Base-by-base conservation (phyloP, 2,113 vertebrate species). In the Catharus minimus region DNA sequence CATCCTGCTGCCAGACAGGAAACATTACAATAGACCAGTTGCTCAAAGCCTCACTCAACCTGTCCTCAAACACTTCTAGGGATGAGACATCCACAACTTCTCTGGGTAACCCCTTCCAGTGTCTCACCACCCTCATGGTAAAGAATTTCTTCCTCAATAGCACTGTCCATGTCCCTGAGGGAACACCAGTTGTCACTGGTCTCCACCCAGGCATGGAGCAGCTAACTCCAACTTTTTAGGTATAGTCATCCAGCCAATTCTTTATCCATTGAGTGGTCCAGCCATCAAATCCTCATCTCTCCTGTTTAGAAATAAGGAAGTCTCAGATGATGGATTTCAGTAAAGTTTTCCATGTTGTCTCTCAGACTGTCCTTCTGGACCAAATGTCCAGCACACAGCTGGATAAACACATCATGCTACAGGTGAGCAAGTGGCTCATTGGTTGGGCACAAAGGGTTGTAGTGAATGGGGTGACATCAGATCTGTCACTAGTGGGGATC, bases 161-260 rank as follows among this genome's bases (percentile, higher is more conserved):
- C 16, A 39, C 20, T 44, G 24, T 46, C 23, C 39, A 12, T 30
- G n/a, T 58, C 24, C 28, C 60, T 11, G 14, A 44, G 53, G 21
- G 50, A 14, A 10, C 10, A 36, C 12, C 17, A 39, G 3, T 61
- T 27, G 13, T 39, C 32, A 9, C 44, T 32, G 27, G 8, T 50
- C 20, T 82, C 18, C 32, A 60, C 15, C 3, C 0, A 0, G 24
- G 17, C 11, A 39, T 28, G 0, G 0, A 58, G 5, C 11, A 8
- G 1, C 26, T 56, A 46, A 39, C 7, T 8, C 4, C 13, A 75
- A 22, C 11, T 20, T 36, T 49, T 67, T 18, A 15, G 4, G 6
- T 22, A 4, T 14, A 38, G 36, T 41, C 47, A 82, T 52, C 13
- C 27, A 64, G 46, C 14, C 38, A 49, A 2, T 55, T 69, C 36